Base-by-base conservation (phyloP, 2,113 vertebrate genomes). In the Esox niger region DNA sequence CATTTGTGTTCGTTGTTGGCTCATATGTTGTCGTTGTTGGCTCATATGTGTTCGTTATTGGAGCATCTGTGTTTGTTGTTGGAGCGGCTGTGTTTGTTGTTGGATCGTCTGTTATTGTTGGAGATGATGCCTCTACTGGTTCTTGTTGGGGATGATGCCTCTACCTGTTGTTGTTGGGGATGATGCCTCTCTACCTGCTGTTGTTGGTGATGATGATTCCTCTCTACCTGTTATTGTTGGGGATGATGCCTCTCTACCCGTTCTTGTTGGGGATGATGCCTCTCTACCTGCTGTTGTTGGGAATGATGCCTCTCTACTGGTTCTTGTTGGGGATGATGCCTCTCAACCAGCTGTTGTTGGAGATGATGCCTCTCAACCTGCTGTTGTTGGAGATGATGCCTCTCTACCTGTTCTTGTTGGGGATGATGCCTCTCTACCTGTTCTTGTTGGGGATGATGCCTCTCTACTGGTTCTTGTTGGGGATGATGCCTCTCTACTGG, bases 271-370 rank as follows among this genome's bases (percentile, higher is more conserved):
- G 49, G 49, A 52, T 52, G 49, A 23, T 9, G 49, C n/a, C 49
- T 9, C 49, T 52, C 49, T 23, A 8, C 49, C 13, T 6, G n/a
- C n/a, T n/a, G n/a, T n/a, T n/a, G n/a, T n/a, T n/a, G n/a, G n/a
- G n/a, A n/a, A n/a, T n/a, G n/a, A n/a, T n/a, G n/a, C n/a, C 13
- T 11, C 13, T 52, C n/a, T 76, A 98, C 97, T 96, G 95, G 92
- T 99, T 99, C 83, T 98, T 98, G 84, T 98, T 99, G 15, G 97
- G 97, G 72, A 99, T 98, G 89, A 99, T 97, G 65, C 96, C 97
- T 73, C 96, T 99, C 97, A 54, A 99, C 97, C 82, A 98, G 49
- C 8, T 54, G 20, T 54, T 2, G 49, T 54, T 54, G 49, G 6
- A n/a, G 35, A 43, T 43, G 35, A 43, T 43, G 35, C 6, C 49